Evolutionary conservation across 2,113 vertebrate genomes (phyloP).

Genomic region (Grallaria varia): DNA sequence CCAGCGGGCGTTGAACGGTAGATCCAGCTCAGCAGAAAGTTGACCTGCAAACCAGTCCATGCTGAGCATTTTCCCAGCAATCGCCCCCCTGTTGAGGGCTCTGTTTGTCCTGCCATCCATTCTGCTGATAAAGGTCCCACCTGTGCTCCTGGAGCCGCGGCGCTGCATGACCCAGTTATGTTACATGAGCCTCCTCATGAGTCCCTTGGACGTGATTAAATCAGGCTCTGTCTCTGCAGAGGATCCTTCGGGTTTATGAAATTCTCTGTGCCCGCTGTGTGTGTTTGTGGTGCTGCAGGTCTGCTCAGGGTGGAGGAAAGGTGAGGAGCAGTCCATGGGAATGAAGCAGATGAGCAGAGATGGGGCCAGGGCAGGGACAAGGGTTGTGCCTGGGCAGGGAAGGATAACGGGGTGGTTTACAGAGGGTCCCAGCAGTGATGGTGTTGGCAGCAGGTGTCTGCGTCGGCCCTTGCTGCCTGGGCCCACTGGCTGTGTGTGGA

Average conservation of each 20-base stretch:
- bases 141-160: neutral
- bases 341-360: neutral
- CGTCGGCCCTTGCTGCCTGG: rapidly evolving
- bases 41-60: neutral
- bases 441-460: neutral
- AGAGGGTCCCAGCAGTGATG: neutral
- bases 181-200: neutral
- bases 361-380: rapidly evolving
- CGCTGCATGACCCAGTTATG: neutral
- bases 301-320: neutral
- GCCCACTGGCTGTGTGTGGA: rapidly evolving
- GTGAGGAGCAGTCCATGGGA: neutral
- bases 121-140: neutral
- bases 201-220: neutral
- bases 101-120: neutral
- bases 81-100: neutral
- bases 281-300: neutral
- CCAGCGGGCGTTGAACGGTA: rapidly evolving
- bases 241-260: neutral
- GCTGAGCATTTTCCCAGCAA: neutral
- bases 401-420: rapidly evolving
- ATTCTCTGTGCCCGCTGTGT: rapidly evolving
- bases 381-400: neutral
- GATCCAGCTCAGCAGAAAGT: neutral
- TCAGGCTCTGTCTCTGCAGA: neutral